Evolutionary conservation across 2,797 vertebrate species (phyloP), one percentile per base, ranked within the genome.

Genomic region (Chromis chromis): DNA sequence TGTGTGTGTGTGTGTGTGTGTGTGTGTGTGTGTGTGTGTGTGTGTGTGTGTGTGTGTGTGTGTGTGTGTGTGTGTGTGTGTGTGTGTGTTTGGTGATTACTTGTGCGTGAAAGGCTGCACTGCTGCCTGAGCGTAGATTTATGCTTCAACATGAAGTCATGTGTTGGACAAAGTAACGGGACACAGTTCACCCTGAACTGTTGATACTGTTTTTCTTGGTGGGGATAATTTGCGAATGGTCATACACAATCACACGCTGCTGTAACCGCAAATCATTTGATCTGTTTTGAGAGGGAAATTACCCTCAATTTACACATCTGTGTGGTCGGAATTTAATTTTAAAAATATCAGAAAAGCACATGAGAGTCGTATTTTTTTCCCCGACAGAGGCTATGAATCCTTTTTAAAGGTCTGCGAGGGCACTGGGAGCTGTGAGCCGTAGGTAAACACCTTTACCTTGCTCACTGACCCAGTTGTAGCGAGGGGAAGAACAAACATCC

Each of bases 381-480:
- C 53, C 2, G 14, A 6, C 10, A 17, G n/a, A 17, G 27, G 31
- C 28, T 6, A 13, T 49, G 10, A 79, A 62, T 16, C 33, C 25
- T 50, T 42, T 5, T 46, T 12, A 21, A 63, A 58, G 28, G 36
- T 69, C 67, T 64, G 24, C 6, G 50, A 42, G 62, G 66, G 27
- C 39, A 13, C 24, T 5, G 44, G 4, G 31, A 70, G 63, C 62
- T 55, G 40, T 42, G 55, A 81, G 73, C 42, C 16, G 44, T 22
- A 42, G 36, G 69, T 72, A 84, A 85, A 88, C 74, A 86, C 59
- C 69, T 73, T 69, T 36, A 82, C 49, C 70, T 79, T n/a, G 53
- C 80, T 83, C 72, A 56, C 56, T 89, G 88, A 88, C 86, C 86
- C 87, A 84, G 82, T 56, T 91, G 87, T 86, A 87, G 73, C 78